Percentiles rank a stretch among this genome's conserved stretches.
These are phyloP conservation scores for Catotricha subobsoleta DNA, from an alignment of 2,888 invertebrate genomes.

Conservation along the genomic window DNA sequence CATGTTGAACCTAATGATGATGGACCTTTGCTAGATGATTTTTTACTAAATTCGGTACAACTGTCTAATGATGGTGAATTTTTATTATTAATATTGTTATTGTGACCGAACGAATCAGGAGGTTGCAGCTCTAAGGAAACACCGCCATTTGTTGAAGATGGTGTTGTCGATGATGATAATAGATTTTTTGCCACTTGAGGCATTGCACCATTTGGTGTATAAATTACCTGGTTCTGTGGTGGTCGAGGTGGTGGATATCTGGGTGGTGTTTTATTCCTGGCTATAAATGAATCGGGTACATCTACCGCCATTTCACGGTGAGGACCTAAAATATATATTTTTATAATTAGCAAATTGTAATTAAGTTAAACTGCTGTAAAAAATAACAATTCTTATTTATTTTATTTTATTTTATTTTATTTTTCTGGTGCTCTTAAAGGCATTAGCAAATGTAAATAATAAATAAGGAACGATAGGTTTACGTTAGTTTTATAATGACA, in stretches of 20 bases:
- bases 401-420: neutral
- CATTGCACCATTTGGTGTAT: constrained; percentile 9
- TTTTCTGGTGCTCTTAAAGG: too few species aligned
- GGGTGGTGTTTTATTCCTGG: constrained; percentile 77
- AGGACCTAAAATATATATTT: constrained; percentile 43
- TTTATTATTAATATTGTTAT: constrained; percentile 5
- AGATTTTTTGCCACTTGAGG: constrained; percentile 8
- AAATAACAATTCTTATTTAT: neutral
- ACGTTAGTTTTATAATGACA: too few species aligned
- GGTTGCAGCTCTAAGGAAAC: constrained; percentile 19
- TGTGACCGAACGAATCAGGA: constrained; percentile 13
- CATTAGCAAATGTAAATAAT: too few species aligned
- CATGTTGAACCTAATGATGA: constrained; percentile 14
- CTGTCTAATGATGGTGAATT: constrained; percentile 9
- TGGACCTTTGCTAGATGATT: constrained; percentile 17
- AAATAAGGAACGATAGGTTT: too few species aligned
- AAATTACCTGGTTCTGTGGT: constrained; percentile 34
- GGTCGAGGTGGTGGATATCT: constrained; percentile 71
- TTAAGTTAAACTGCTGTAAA: too few species aligned
- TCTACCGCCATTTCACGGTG: constrained; percentile 99
- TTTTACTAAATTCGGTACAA: constrained; percentile 8
- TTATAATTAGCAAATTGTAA: too few species aligned
- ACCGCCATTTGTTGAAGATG: constrained; percentile 9
- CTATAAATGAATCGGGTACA: constrained; percentile 88
- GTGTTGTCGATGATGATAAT: constrained; percentile 1